These are phyloP conservation scores for Halesus radiatus DNA, from an alignment of 1,140 invertebrate species.

Conservation along the genomic window DNA sequence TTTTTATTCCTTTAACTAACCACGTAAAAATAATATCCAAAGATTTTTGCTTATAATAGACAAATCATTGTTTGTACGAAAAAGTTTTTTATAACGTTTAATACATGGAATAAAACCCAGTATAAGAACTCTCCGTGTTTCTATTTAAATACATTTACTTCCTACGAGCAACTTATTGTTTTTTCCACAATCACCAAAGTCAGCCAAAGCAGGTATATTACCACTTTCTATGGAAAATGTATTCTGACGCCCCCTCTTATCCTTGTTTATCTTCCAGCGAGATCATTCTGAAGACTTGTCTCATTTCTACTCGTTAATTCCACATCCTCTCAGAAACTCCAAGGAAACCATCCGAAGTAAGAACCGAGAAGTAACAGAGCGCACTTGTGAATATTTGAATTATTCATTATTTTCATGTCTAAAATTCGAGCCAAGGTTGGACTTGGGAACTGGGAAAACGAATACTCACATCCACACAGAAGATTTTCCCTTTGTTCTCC, in stretches of 20 bases:
- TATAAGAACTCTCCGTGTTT: too few relatives aligned
- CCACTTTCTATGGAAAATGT: constrained; percentile 1
- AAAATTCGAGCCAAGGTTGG: neutral
- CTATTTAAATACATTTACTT: too few relatives aligned
- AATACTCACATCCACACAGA: neutral
- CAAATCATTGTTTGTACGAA: too few relatives aligned
- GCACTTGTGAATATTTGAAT: constrained; percentile 30
- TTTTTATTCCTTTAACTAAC: too few relatives aligned
- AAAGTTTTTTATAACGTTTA: too few relatives aligned
- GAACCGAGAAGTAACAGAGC: neutral
- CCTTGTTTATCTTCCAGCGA: constrained; percentile 4
- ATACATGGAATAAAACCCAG: too few relatives aligned
- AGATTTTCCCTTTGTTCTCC: neutral
- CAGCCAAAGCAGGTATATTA: neutral
- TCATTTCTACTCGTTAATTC: constrained; percentile 20
- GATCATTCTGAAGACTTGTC: constrained; percentile 16
- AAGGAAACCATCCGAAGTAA: neutral
- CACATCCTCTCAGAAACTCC: constrained; percentile 1
- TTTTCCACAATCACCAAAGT: too few relatives aligned
- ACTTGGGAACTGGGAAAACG: too few relatives aligned
- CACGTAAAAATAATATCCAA: too few relatives aligned
- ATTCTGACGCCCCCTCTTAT: neutral
- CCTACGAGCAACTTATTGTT: too few relatives aligned
- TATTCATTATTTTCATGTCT: constrained; percentile 21
- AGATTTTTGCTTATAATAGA: too few relatives aligned